phyloP scores from a whole-genome alignment of 2,113 vertebrate genomes.

The Dasypus novemcinctus region DNA sequence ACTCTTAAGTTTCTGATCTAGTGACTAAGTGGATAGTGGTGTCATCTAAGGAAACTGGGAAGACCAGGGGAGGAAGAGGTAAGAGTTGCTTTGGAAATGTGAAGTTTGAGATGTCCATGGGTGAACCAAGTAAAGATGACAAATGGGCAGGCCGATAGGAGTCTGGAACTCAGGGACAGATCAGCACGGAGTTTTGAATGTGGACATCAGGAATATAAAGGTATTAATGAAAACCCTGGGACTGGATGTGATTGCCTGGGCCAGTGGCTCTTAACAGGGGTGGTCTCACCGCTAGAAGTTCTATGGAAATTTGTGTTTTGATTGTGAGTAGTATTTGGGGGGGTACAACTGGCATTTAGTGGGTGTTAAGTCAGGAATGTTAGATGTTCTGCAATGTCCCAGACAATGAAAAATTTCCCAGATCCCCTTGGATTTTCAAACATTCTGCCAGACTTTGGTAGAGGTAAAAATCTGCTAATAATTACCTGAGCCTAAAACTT shows the following conservation, averaged over 20 bases:
- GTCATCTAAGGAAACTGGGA: not conserved
- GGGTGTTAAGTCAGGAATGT: not conserved
- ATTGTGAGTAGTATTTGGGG: not conserved
- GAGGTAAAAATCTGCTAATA: not conserved
- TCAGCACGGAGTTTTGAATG: not conserved
- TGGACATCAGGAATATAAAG: not conserved
- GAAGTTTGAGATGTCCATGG: not conserved
- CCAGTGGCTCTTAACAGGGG: not conserved
- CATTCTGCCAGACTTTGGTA: not conserved
- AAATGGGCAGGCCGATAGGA: not conserved
- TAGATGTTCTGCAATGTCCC: not conserved
- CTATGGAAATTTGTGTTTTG: not conserved
- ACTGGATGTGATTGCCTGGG: no score
- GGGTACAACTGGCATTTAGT: not conserved
- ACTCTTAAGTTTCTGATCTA: not conserved
- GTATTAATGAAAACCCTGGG: fast-evolving
- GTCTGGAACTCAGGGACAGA: not conserved
- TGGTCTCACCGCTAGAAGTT: conserved; percentile 47
- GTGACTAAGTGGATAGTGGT: not conserved
- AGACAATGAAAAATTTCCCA: not conserved
- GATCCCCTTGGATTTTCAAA: not conserved
- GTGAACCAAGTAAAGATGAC: not conserved
- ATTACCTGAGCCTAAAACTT: not conserved
- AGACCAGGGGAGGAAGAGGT: not conserved
- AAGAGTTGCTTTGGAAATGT: not conserved